Conservation (phyloP, 2,113 vertebrate genomes). For the Mellivora capensis region DNA sequence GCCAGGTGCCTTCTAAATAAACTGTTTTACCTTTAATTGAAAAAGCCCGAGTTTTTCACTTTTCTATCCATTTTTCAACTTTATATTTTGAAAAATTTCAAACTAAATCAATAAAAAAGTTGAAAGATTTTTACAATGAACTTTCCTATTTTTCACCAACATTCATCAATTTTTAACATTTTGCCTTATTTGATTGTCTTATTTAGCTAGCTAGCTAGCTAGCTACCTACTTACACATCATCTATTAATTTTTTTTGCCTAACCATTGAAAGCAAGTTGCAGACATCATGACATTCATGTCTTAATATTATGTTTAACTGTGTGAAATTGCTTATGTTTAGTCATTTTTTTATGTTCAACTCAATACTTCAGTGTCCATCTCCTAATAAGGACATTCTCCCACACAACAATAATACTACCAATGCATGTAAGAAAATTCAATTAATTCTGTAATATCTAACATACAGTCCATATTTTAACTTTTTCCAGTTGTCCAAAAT, state of each 20-base stretch:
- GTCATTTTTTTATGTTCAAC: background rate
- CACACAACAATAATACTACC: background rate
- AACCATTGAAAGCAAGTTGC: background rate
- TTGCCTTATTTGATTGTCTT: background rate
- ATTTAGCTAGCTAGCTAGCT: background rate
- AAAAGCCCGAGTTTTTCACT: background rate
- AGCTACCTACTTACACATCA: background rate
- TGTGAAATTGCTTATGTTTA: background rate
- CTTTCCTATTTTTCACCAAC: background rate
- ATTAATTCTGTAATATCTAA: background rate
- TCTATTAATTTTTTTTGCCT: background rate
- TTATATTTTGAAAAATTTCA: background rate
- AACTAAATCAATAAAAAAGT: background rate
- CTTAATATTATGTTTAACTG: background rate
- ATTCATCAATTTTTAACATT: background rate
- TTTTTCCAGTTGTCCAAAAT: background rate
- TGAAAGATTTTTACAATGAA: background rate
- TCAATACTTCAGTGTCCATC: background rate
- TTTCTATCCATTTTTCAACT: background rate
- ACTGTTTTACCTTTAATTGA: background rate
- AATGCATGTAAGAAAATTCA: background rate
- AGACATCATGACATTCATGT: background rate
- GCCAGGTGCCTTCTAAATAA: background rate
- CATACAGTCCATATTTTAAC: background rate
- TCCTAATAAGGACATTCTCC: background rate